These are phyloP conservation scores for Myotis brandtii DNA, from an alignment of 2,113 vertebrate genomes.

Conservation along the genomic window DNA sequence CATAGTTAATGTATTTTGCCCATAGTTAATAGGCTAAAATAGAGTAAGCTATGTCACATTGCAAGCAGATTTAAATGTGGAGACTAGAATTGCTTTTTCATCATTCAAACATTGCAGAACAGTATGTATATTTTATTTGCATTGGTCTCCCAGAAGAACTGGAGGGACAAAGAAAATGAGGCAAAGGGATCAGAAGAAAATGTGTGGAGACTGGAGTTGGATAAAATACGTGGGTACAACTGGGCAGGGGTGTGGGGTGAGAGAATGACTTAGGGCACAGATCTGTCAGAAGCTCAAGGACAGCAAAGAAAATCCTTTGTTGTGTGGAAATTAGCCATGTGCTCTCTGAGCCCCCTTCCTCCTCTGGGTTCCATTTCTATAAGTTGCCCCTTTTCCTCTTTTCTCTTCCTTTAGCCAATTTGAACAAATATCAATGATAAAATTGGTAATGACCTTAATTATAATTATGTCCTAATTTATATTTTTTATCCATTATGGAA, in stretches of 20 bases:
- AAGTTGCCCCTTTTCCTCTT: not conserved
- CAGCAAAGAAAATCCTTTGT: not conserved
- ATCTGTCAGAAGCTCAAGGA: not conserved
- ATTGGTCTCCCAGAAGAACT: not conserved
- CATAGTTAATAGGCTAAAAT: constrained; percentile 11
- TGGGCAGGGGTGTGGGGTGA: not conserved
- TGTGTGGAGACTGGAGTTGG: not conserved
- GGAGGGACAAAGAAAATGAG: not conserved
- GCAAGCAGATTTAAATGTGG: not conserved
- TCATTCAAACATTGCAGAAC: not conserved
- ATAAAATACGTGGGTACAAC: not conserved
- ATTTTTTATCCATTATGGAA: not conserved
- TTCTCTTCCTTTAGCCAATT: not conserved
- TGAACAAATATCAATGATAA: not conserved
- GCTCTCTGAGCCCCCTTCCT: not conserved
- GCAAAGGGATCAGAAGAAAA: not conserved
- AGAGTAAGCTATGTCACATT: not conserved
- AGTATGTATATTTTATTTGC: not conserved
- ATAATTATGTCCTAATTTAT: not conserved
- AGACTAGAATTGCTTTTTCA: not conserved
- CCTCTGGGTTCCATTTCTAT: not conserved
- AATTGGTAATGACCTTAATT: not conserved
- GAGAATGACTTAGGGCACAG: not conserved
- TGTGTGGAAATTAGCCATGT: not conserved
- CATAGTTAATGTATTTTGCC: constrained; percentile 16